Evolutionary conservation across 2,888 invertebrate species (phyloP).

Genomic region (Patella pellucida): DNA sequence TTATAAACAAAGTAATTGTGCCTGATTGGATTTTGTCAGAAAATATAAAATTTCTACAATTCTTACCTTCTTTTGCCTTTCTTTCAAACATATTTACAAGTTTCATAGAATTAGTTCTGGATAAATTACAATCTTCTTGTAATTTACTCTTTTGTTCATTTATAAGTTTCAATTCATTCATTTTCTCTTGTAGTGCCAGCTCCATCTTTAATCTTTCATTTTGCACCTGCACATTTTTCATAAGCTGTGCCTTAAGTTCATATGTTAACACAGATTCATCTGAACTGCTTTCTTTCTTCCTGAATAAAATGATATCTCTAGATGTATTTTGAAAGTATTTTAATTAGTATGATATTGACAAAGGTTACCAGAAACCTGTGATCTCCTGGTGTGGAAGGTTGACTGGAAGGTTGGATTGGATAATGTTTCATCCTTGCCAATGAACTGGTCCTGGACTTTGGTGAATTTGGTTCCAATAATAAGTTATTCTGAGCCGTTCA

Average conservation of each 20-base stretch:
- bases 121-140: conserved; percentile 49
- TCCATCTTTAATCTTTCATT: conserved; percentile 57
- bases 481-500: too few relatives aligned
- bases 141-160: conserved; percentile 46
- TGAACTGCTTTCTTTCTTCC: conserved; percentile 44
- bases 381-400: too few relatives aligned
- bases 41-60: neutral
- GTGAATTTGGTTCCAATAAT: too few relatives aligned
- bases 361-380: too few relatives aligned
- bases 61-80: conserved; percentile 58
- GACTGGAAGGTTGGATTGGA: too few relatives aligned
- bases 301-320: conserved; percentile 14
- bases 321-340: too few relatives aligned
- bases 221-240: conserved; percentile 58
- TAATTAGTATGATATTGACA: too few relatives aligned
- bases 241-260: conserved; percentile 56
- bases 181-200: conserved; percentile 54
- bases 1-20: too few relatives aligned
- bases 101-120: conserved; percentile 51
- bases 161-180: conserved; percentile 48
- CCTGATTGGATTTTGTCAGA: too few relatives aligned
- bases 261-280: conserved; percentile 61
- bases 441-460: too few relatives aligned
- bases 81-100: conserved; percentile 59
- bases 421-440: too few relatives aligned